These are phyloP conservation scores for Disparrhopalites patrizii DNA, from an alignment of 2,888 invertebrate genomes.

Conservation along the genomic window DNA sequence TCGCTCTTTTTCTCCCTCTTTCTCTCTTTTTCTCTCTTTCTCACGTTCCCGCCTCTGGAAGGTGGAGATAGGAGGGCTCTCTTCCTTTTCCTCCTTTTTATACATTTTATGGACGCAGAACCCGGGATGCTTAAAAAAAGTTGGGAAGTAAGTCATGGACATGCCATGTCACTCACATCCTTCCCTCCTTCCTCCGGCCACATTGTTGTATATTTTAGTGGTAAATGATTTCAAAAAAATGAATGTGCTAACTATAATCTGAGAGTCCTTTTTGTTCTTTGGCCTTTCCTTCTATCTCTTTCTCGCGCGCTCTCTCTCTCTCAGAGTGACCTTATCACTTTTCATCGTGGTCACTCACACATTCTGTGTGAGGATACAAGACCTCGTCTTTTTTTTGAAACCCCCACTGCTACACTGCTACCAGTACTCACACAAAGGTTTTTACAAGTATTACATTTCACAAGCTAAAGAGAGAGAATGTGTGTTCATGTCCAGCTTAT, in stretches of 20 bases:
- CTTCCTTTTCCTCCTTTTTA: neutral
- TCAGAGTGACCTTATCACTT: neutral
- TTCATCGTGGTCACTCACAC: neutral
- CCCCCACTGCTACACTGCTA: too few relatives aligned
- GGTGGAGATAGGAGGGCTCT: neutral
- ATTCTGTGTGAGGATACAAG: neutral
- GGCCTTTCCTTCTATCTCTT: neutral
- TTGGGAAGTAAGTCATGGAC: neutral
- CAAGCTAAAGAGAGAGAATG: slow-evolving; percentile 10
- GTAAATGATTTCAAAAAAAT: too few relatives aligned
- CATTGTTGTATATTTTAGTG: too few relatives aligned
- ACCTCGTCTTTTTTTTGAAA: too few relatives aligned
- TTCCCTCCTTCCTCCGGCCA: neutral
- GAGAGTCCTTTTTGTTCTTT: too few relatives aligned
- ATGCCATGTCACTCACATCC: slow-evolving; percentile 24
- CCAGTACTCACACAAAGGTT: too few relatives aligned
- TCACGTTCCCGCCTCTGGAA: neutral
- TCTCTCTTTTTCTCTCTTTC: neutral
- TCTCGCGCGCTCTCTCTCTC: neutral
- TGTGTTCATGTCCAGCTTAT: neutral
- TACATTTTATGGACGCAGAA: too few relatives aligned
- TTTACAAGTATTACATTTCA: slow-evolving; percentile 25
- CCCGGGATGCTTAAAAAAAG: too few relatives aligned
- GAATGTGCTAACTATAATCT: too few relatives aligned
- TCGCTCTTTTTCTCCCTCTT: neutral